Evolutionary conservation across 2,888 invertebrate genomes (phyloP).

Genomic region (Acrobasis suavella): DNA sequence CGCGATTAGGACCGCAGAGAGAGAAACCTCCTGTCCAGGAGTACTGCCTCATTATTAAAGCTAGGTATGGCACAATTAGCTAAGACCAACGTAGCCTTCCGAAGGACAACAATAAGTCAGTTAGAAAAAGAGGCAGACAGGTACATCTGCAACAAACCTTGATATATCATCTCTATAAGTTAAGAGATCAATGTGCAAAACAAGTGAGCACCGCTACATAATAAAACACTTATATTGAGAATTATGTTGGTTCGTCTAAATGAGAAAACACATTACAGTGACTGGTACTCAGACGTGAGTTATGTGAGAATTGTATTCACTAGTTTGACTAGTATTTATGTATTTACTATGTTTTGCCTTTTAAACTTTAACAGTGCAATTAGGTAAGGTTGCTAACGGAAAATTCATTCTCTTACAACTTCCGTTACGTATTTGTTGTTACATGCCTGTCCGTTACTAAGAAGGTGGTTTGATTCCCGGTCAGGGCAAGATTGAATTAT

Average conservation of each 20-base stretch:
- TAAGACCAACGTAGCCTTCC: no score
- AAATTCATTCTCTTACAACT: no score
- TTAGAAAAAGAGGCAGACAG: neutral
- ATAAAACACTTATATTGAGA: conserved; percentile 17
- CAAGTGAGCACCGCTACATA: conserved; percentile 5
- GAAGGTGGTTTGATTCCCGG: no score
- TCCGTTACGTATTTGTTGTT: no score
- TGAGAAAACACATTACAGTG: conserved; percentile 15
- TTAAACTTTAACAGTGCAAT: conserved; percentile 11
- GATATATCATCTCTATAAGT: neutral
- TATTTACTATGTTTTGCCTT: conserved; percentile 14
- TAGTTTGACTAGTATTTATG: conserved; percentile 7
- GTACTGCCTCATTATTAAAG: no score
- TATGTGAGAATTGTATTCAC: conserved; percentile 17
- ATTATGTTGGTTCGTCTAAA: conserved; percentile 17
- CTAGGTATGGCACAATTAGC: no score
- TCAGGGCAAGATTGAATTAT: no score
- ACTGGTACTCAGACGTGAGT: conserved; percentile 9
- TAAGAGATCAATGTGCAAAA: conserved; percentile 3
- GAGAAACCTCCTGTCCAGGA: no score
- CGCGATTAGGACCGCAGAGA: no score
- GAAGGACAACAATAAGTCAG: no score
- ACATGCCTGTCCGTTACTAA: no score
- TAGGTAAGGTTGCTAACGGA: neutral
- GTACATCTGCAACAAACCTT: neutral